Evolutionary conservation across 1,140 invertebrate genomes (phyloP), one percentile per base, ranked within the genome.

Genomic region (Drosophila ficusphila): DNA sequence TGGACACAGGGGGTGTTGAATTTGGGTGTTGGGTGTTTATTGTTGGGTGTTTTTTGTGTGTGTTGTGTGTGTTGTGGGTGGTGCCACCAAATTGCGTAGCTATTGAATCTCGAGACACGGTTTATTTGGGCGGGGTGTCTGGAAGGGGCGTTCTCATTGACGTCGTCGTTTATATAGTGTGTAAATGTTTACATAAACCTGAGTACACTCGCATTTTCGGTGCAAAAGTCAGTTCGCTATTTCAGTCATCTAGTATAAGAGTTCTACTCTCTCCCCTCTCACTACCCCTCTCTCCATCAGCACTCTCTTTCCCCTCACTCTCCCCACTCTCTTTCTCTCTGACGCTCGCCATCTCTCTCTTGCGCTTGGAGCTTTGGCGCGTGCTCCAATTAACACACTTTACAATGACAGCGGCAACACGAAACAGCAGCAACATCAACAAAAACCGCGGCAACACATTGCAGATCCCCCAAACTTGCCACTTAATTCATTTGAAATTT

Each of bases 121-220:
- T 8, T 23, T 42, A 8, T 42, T 42, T 42, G 19, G 41, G 19
- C 18, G n/a, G 41, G 41, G 21, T 23, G 41, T n/a, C 6, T 23
- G 29, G 27, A 38, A 14, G 14, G 41, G 49, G 69, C 31, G 18
- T 21, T 47, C 49, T 36, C 58, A 74, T 65, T 74, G 70, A 74
- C 71, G 71, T 74, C 70, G 71, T 65, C 46, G 58, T 74, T 56
- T 47, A 19, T 52, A 27, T 46, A 46, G 44, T 71, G 69, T 74
- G 72, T 75, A 86, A 81, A 81, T 85, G 81, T 85, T 85, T 85
- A 85, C 82, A 86, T 86, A 86, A 86, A 85, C 61, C 62, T 53
- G 72, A 85, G 70, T 69, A 86, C 44, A 86, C 44, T 67, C 29
- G 36, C 47, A 81, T 86, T 86, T 79, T 58, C 57, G 81, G 71